Evolutionary conservation across 2,113 vertebrate species (phyloP).

Genomic region (Callaeas wilsoni): DNA sequence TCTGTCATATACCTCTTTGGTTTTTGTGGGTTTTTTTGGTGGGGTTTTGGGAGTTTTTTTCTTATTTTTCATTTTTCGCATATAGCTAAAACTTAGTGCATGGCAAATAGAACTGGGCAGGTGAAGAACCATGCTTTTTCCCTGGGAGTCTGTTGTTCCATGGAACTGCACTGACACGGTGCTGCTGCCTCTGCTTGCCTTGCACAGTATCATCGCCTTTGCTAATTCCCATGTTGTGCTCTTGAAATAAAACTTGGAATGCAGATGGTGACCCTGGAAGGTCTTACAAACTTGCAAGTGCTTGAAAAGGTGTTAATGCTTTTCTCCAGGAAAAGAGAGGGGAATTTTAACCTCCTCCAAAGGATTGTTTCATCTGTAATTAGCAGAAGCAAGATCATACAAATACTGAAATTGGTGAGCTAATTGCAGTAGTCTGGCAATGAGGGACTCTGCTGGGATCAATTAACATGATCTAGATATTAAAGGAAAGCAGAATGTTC

Average conservation of each 20-base stretch:
- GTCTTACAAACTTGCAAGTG: neutral
- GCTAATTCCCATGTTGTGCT: neutral
- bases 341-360: neutral
- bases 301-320: neutral
- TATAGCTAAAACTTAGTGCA: neutral
- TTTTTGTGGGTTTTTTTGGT: neutral
- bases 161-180: neutral
- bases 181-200: neutral
- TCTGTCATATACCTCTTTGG: neutral
- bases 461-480: neutral
- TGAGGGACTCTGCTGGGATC: slow-evolving; percentile 4
- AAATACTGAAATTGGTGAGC: neutral
- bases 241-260: neutral
- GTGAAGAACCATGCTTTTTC: neutral
- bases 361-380: slow-evolving; percentile 16
- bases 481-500: slow-evolving; percentile 9
- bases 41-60: too few species aligned
- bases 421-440: neutral
- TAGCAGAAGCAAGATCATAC: neutral
- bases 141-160: neutral
- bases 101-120: neutral
- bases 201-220: accelerated
- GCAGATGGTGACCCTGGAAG: neutral
- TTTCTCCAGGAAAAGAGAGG: neutral
- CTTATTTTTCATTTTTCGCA: neutral